Conservation (phyloP, 2,113 vertebrate species). For the Dolichallabes microphthalmus region DNA sequence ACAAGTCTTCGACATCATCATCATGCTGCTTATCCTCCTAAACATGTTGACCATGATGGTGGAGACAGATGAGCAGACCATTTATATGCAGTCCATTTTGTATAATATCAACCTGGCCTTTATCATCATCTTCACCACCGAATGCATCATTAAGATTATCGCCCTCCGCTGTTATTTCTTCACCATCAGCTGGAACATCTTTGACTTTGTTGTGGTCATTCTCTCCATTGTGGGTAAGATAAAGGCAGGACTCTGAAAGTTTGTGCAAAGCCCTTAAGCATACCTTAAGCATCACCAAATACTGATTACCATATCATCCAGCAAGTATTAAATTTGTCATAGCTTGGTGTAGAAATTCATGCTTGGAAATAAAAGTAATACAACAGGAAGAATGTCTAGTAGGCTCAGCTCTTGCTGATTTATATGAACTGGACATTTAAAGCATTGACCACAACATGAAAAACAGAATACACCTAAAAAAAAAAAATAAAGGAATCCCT, state of each 20-base stretch:
- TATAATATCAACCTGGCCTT: constrained; percentile 94
- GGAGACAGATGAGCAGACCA: constrained; percentile 93
- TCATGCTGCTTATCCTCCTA: constrained; percentile 96
- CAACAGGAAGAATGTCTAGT: neutral
- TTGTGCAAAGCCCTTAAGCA: neutral
- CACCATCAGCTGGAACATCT: constrained; percentile 98
- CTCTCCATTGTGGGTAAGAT: constrained; percentile 91
- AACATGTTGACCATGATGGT: constrained; percentile 99
- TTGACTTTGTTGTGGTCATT: constrained; percentile 98
- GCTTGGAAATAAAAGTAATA: neutral
- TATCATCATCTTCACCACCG: constrained; percentile 88
- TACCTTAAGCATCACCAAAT: neutral
- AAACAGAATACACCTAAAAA: neutral
- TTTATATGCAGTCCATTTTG: constrained; percentile 82
- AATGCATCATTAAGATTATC: constrained; percentile 88
- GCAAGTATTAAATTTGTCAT: neutral
- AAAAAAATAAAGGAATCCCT: constrained; percentile 8
- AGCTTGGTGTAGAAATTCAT: neutral
- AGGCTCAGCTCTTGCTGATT: neutral
- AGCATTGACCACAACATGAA: neutral
- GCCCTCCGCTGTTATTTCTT: constrained; percentile 93
- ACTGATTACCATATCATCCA: neutral
- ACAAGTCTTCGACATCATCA: constrained; percentile 94
- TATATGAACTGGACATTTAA: neutral
- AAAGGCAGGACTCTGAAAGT: neutral